Evolutionary conservation across 2,797 vertebrate species (phyloP).

Genomic region (Pangasius sanitwongsei): DNA sequence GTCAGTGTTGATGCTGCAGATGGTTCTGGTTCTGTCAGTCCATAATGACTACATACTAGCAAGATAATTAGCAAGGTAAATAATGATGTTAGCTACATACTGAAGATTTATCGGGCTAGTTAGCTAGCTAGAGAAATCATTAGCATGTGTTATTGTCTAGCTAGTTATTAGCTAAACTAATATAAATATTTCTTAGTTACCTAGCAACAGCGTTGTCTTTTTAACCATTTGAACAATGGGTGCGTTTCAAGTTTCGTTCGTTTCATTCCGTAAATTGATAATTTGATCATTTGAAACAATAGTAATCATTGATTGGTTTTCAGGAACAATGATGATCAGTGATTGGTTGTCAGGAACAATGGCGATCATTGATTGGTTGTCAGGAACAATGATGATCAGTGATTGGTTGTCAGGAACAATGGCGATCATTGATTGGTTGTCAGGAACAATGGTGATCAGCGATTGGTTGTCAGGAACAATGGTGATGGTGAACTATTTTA

Average conservation of each 20-base stretch:
- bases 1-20: not conserved
- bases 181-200: not conserved
- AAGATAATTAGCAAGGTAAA: not conserved
- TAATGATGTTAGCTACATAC: not conserved
- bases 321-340: not conserved
- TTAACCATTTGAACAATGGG: not conserved
- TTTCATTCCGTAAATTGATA: too few species aligned
- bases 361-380: not conserved
- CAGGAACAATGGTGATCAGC: not conserved
- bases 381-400: not conserved
- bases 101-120: not conserved
- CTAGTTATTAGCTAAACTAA: not conserved
- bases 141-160: not conserved
- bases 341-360: not conserved
- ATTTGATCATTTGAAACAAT: too few species aligned
- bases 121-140: not conserved
- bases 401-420: not conserved
- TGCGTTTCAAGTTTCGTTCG: not conserved
- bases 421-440: not conserved
- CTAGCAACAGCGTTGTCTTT: not conserved
- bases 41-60: not conserved
- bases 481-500: not conserved
- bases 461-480: not conserved
- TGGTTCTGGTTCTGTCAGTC: not conserved
- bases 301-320: not conserved